Percentiles rank a stretch among this genome's conserved stretches.
Evolutionary conservation across 2,113 vertebrate genomes (phyloP).

Genomic region (Odocoileus virginianus): DNA sequence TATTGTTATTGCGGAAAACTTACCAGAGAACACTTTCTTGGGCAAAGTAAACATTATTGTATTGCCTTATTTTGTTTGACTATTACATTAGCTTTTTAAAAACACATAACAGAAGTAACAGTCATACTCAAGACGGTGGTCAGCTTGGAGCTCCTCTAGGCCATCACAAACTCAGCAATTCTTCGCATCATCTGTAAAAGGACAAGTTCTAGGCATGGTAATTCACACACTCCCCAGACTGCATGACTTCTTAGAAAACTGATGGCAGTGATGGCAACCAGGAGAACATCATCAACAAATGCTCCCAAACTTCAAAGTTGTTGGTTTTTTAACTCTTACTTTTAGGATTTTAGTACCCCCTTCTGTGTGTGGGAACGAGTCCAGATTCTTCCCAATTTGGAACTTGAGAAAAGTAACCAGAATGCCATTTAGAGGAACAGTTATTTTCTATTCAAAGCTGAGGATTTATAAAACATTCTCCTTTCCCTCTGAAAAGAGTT

Average conservation of each 20-base stretch:
- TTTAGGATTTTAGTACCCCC: not conserved
- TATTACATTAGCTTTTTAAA: not conserved
- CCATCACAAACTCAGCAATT: not conserved
- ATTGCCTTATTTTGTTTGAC: not conserved
- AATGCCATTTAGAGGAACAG: constrained; percentile 2
- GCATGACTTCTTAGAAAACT: not conserved
- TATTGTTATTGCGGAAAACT: not conserved
- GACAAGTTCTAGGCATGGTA: not conserved
- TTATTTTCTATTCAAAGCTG: not conserved
- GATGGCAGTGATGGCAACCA: not conserved
- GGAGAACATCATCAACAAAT: not conserved
- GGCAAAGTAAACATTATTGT: not conserved
- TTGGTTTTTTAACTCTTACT: not conserved
- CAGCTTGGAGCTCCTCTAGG: not conserved
- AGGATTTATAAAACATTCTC: not conserved
- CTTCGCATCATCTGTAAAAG: not conserved
- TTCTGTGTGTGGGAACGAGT: constrained; percentile 16
- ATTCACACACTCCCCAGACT: not conserved
- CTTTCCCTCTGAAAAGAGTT: not conserved
- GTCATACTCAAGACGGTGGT: not conserved
- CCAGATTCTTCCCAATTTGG: constrained; percentile 15
- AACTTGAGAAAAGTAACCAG: constrained; percentile 23
- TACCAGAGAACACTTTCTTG: not conserved
- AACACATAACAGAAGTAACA: not conserved
- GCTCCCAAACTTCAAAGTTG: not conserved